These are phyloP conservation scores for Iphiclides podalirius DNA, from an alignment of 2,888 invertebrate genomes.

Conservation along the genomic window DNA sequence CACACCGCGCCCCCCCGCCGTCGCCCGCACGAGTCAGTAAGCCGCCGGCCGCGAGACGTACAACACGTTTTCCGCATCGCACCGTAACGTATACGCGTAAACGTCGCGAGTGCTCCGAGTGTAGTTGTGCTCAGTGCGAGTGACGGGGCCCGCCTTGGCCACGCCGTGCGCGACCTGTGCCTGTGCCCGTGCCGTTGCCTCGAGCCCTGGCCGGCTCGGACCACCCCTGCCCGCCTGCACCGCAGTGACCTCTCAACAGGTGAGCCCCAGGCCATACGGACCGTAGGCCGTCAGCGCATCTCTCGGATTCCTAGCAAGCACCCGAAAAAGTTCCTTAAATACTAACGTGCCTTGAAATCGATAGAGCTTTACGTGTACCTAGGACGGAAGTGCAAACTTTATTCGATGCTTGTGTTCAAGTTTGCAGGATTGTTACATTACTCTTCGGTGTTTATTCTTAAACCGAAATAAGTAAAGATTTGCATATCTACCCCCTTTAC, in stretches of 20 bases:
- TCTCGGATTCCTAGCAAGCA: too few relatives aligned
- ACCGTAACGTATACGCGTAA: constrained; percentile 4
- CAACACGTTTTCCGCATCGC: constrained; percentile 17
- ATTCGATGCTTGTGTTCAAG: too few relatives aligned
- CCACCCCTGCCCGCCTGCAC: too few relatives aligned
- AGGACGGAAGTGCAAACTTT: too few relatives aligned
- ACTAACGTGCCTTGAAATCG: too few relatives aligned
- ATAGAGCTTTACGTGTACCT: too few relatives aligned
- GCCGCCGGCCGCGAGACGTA: constrained; percentile 37
- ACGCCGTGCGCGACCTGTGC: not conserved
- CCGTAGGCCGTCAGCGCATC: not conserved
- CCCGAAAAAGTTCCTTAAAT: too few relatives aligned
- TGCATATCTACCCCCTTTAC: too few relatives aligned
- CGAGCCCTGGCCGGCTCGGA: not conserved
- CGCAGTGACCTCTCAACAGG: constrained; percentile 13
- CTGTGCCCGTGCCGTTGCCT: not conserved
- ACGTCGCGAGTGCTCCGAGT: constrained; percentile 39
- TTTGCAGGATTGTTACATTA: too few relatives aligned
- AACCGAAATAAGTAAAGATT: too few relatives aligned
- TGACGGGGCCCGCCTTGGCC: constrained; percentile 1
- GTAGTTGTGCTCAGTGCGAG: constrained; percentile 1
- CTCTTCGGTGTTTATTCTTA: too few relatives aligned
- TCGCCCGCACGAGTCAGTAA: constrained; percentile 32
- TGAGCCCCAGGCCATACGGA: not conserved
- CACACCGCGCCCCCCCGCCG: constrained; percentile 22